Evolutionary conservation across 2,888 invertebrate species (phyloP).

Genomic region (Phorcus lineatus): DNA sequence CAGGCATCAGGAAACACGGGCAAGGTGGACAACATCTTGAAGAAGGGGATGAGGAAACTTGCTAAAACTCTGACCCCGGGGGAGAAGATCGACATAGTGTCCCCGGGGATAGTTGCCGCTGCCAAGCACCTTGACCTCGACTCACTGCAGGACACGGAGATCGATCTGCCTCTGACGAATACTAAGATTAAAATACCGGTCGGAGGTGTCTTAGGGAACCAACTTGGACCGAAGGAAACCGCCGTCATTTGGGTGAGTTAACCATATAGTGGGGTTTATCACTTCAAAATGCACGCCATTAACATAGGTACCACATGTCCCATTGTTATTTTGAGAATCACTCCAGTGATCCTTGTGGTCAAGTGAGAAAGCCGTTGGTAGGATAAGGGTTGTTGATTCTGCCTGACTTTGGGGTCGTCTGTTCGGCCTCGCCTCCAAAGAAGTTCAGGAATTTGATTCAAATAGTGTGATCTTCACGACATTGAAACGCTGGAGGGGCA

Average conservation of each 20-base stretch:
- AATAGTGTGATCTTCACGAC: no score
- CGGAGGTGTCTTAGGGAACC: not conserved
- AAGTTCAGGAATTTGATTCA: no score
- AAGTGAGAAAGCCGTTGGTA: no score
- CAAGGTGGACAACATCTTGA: not conserved
- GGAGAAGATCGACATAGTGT: not conserved
- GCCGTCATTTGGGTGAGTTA: not conserved
- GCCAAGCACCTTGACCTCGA: not conserved
- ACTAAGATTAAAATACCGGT: not conserved
- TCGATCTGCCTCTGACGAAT: not conserved
- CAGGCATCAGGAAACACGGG: not conserved
- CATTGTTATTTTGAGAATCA: no score
- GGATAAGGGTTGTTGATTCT: no score
- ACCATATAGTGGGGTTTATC: no score
- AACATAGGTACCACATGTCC: no score
- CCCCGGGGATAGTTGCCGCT: not conserved
- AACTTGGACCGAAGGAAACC: not conserved
- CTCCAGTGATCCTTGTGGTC: no score
- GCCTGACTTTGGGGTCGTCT: no score
- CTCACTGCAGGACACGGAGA: not conserved
- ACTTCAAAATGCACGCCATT: no score
- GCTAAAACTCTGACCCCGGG: not conserved
- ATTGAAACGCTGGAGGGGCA: no score
- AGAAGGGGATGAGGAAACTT: not conserved
- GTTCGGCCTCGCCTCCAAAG: no score